Percentiles rank a stretch among this genome's conserved stretches.
These are phyloP conservation scores for Scaptomyza reducta DNA, from an alignment of 2,888 invertebrate genomes.

Conservation along the genomic window DNA sequence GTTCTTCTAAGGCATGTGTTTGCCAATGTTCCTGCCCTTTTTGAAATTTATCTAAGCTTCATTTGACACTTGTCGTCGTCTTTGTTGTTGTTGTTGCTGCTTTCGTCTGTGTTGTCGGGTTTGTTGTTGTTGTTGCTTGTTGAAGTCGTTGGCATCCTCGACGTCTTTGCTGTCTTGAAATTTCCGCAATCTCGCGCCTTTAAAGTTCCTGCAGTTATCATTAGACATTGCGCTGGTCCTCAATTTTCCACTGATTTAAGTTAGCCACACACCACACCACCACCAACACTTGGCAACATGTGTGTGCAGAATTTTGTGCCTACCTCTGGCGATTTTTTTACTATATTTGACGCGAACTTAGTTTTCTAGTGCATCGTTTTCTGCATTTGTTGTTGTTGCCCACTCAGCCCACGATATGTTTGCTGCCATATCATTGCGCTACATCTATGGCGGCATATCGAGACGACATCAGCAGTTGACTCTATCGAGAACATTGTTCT, in stretches of 20 bases:
- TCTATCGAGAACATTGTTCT: constrained; percentile 7
- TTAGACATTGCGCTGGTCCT: constrained; percentile 68
- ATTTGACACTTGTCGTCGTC: constrained; percentile 74
- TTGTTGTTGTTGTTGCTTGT: constrained; percentile 27
- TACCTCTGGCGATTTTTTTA: constrained; percentile 16
- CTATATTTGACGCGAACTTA: constrained; percentile 53
- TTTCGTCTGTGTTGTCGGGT: constrained; percentile 4
- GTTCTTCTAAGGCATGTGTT: constrained; percentile 40
- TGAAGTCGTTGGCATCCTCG: constrained; percentile 39
- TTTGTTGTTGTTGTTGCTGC: constrained; percentile 37
- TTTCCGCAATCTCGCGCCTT: constrained; percentile 77
- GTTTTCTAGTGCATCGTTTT: constrained; percentile 15
- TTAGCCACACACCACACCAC: constrained; percentile 46
- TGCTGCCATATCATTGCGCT: constrained; percentile 29
- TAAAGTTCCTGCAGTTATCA: constrained; percentile 74
- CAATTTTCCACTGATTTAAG: constrained; percentile 74
- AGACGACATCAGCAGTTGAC: constrained; percentile 30
- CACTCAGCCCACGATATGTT: constrained; percentile 58
- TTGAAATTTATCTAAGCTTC: constrained; percentile 77
- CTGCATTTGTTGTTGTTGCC: constrained; percentile 26
- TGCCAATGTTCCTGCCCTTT: constrained; percentile 68
- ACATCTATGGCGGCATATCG: constrained; percentile 41
- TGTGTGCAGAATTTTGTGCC: constrained; percentile 29
- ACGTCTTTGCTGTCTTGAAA: constrained; percentile 47
- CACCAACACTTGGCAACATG: constrained; percentile 23